Conservation (phyloP, 2,797 vertebrate species). For the Acrocephalus scirpaceus region DNA sequence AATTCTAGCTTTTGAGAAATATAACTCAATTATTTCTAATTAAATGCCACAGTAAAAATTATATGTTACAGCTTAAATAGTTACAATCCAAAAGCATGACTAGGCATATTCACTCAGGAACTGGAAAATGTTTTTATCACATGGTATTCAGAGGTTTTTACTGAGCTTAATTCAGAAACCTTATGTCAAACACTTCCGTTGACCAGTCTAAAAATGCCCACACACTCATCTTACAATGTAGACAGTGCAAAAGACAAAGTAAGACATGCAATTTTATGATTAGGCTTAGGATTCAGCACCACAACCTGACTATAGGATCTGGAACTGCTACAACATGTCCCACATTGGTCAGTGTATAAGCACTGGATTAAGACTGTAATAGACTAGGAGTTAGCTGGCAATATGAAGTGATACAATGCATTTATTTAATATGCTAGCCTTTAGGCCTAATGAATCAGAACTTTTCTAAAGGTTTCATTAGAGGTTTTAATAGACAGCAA, state of each 20-base stretch:
- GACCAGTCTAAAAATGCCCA: neutral
- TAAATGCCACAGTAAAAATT: neutral
- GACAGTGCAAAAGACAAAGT: neutral
- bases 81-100: neutral
- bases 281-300: neutral
- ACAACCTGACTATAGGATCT: neutral
- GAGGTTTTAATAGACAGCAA: neutral
- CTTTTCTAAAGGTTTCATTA: neutral
- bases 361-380: neutral
- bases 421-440: neutral
- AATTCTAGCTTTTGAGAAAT: neutral
- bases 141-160: neutral
- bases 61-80: neutral
- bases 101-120: neutral
- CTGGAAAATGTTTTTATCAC: neutral
- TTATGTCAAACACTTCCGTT: neutral
- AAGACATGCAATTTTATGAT: neutral
- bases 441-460: neutral
- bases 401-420: neutral
- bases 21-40: neutral
- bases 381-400: neutral
- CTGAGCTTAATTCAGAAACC: neutral
- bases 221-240: neutral
- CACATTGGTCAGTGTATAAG: neutral
- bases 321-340: neutral